A percentile compares a stretch with the other conserved stretches of the same genome.
Evolutionary conservation across 1,140 invertebrate genomes (phyloP).

Genomic region (Ganaspis sp.): DNA sequence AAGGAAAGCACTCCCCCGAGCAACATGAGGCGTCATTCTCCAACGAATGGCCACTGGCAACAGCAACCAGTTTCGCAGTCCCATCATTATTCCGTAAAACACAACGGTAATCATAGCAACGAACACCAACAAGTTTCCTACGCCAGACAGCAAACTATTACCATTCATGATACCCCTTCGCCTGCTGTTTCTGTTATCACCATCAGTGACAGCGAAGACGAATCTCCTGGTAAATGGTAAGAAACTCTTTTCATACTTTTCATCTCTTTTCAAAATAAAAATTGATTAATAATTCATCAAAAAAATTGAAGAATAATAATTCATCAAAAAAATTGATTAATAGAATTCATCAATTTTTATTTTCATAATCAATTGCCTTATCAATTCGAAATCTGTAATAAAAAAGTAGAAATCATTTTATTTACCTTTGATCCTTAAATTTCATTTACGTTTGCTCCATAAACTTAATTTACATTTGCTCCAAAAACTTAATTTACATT

Average conservation of each 20-base stretch:
- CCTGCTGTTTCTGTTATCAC: constrained; percentile 97
- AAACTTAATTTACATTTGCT: no score
- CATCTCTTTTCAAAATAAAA: no score
- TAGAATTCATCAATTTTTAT: no score
- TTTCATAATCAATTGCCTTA: no score
- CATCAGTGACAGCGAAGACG: constrained; percentile 97
- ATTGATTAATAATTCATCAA: no score
- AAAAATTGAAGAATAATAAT: no score
- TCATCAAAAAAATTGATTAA: no score
- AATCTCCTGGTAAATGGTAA: constrained; percentile 78
- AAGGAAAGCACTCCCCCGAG: constrained; percentile 95
- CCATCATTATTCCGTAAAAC: constrained; percentile 70
- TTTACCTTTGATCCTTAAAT: no score
- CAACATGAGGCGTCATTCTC: constrained; percentile 73
- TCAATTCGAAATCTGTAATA: no score
- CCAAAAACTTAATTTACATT: no score
- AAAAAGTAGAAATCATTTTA: no score
- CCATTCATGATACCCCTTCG: constrained; percentile 93
- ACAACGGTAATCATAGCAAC: constrained; percentile 59
- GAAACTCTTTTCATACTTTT: constrained; percentile 44
- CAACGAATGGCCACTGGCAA: constrained; percentile 70
- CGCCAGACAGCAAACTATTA: constrained; percentile 84
- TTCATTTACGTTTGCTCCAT: no score
- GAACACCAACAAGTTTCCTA: constrained; percentile 75
- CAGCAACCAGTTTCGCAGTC: constrained; percentile 63